These are phyloP conservation scores for Ptychodera flava DNA, from an alignment of 35 echinoderm and acorn worm genomes.

Conservation along the genomic window DNA sequence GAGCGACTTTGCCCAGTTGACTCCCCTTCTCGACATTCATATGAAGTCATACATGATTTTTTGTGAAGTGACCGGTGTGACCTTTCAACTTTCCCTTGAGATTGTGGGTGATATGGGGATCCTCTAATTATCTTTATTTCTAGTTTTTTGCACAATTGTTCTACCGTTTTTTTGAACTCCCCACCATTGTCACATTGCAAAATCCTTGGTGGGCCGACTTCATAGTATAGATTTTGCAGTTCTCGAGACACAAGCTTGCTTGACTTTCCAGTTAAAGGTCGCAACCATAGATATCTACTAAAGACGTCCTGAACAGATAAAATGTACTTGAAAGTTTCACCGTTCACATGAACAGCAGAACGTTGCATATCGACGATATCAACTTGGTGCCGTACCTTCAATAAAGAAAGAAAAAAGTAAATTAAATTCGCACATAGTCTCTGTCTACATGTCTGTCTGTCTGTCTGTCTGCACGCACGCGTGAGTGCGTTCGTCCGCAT, in stretches of 20 bases:
- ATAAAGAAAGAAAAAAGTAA: too few species aligned
- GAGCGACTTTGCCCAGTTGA: too few species aligned
- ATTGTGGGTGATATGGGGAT: too few species aligned
- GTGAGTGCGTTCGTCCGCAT: too few species aligned
- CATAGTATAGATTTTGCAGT: slow-evolving; percentile 4
- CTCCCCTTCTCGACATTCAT: too few species aligned
- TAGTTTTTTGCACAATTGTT: background rate
- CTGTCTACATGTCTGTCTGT: too few species aligned
- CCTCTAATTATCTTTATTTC: slow-evolving; percentile 12
- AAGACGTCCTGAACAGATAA: slow-evolving; percentile 17
- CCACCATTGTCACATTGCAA: slow-evolving; percentile 9
- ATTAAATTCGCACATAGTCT: too few species aligned
- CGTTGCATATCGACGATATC: slow-evolving; percentile 18
- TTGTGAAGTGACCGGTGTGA: too few species aligned
- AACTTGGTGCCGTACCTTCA: slow-evolving; percentile 14
- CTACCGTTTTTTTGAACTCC: slow-evolving; percentile 8
- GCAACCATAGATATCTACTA: slow-evolving; percentile 22
- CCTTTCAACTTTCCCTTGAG: too few species aligned
- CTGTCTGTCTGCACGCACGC: too few species aligned
- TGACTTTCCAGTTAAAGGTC: slow-evolving; percentile 11
- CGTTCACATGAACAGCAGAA: too few species aligned
- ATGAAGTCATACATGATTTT: too few species aligned
- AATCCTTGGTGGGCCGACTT: slow-evolving; percentile 13
- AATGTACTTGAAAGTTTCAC: slow-evolving; percentile 9
- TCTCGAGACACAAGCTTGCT: slow-evolving; percentile 5